Evolutionary conservation across 2,888 invertebrate genomes (phyloP), one percentile per base, ranked within the genome.

Genomic region (Scaptomyza cyrtandrae): DNA sequence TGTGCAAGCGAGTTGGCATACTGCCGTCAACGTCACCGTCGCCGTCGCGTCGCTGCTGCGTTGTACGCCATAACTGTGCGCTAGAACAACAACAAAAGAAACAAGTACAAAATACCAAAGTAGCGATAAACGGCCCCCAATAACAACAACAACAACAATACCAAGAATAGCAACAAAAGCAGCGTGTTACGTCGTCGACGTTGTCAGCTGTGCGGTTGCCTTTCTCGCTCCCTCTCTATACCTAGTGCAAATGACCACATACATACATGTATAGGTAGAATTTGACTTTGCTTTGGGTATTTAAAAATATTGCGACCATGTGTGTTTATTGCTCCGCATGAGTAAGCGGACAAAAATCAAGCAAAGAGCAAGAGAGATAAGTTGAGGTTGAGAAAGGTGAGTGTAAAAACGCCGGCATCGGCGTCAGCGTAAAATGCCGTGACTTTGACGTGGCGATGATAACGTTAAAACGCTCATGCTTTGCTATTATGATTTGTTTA

Each of bases 391-490:
- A 59, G 52, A 55, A 67, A 71, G 71, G 82, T 78, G 68, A 62
- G 65, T 62, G 44, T 27, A 6, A 50, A 66, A 69, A 74, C 78
- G 80, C 71, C 77, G 66, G 73, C 86, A 53, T 60, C 73, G 62
- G 63, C 78, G 81, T 78, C 81, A 80, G 78, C 76, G 76, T 65
- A 62, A 68, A 59, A 68, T 70, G 63, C 52, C 65, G 78, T 80
- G 87, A 84, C 77, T 80, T 80, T 80, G 79, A 80, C 86, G 86
- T 78, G 79, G 75, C 75, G 65, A 56, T 66, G 66, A 75, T 78
- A 77, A 74, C 79, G 78, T 75, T 78, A 54, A 75, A 63, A 3
- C 78, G 73, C 57, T 75, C 68, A 58, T 59, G 59, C 53, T 62
- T 66, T 66, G 55, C 61, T 37, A 39, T 66, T 71, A 58, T 74